A percentile compares a stretch with the other conserved stretches of the same genome.
Conservation (phyloP, 2,888 invertebrate species). For the Calameuta pallipes region DNA sequence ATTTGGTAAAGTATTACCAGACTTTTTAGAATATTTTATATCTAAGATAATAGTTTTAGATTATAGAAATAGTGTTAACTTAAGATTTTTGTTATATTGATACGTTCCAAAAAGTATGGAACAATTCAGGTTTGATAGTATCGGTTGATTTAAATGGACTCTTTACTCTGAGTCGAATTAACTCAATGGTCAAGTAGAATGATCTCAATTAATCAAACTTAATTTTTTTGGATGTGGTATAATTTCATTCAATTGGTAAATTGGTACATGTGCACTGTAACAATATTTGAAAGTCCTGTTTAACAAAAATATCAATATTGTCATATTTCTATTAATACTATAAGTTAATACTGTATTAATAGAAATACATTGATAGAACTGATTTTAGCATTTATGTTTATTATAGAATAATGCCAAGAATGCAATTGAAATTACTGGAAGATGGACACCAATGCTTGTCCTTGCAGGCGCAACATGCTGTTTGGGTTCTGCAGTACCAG, state of each 20-base stretch:
- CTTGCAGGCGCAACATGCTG: slow-evolving; percentile 79
- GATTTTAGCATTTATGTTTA: background rate
- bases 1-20: background rate
- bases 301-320: background rate
- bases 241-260: background rate
- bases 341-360: background rate
- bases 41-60: background rate
- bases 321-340: background rate
- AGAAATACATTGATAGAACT: background rate
- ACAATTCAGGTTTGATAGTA: background rate
- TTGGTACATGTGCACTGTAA: background rate
- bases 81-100: background rate
- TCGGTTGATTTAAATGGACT: background rate
- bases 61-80: background rate
- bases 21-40: background rate
- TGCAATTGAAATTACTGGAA: slow-evolving; percentile 54
- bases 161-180: background rate
- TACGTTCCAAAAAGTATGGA: background rate
- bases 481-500: slow-evolving; percentile 82
- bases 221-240: background rate
- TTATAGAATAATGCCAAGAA: slow-evolving; percentile 16
- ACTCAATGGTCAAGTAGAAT: background rate
- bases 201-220: background rate
- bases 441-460: slow-evolving; percentile 76
- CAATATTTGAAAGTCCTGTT: background rate